Base-by-base conservation (phyloP, 2,888 invertebrate species). In the Unio delphinus region DNA sequence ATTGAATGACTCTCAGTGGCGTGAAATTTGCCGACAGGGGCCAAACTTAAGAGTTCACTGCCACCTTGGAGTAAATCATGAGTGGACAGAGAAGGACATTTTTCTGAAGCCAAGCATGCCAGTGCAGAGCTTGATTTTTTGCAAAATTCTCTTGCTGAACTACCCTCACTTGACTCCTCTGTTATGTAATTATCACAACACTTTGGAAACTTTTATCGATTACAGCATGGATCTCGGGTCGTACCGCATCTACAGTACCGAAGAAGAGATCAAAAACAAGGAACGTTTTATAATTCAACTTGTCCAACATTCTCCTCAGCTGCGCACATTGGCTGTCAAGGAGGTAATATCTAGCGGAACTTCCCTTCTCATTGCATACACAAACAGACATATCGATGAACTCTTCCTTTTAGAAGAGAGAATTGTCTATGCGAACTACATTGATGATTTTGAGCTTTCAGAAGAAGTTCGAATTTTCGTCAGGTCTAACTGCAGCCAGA, bases 31-130 rank as follows among this genome's bases (percentile, higher is more conserved):
- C 20, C 67, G 70, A 26, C 68, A 73, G 58, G 75, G 78, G 15
- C 68, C 72, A 59, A 65, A 73, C 2, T 64, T 79, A 7, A 66
- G 78, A 45, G 78, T 80, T 4, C 72, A 78, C 54, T 78, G 78
- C 62, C 73, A 73, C 59, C 69, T 80, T 63, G 75, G 76, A 45
- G 67, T 72, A 3, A 61, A 69, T 18, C 75, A 76, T 62, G 74
- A 76, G 65, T 81, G 78, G 78, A 71, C 80, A 23, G 76, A 81
- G 45, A 75, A 78, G 60, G 78, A 78, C 54, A 64, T 76, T 6
- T 70, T 80, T 30, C 57, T 80, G 17, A 80, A 80, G 60, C 68
- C 72, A 8, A 72, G 68, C 17, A 75, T 80, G 68, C 81, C 80
- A 4, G 70, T 81, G n/a, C 61, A 67, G 34, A 71, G 75, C 11